Percentiles rank a stretch among this genome's conserved stretches.
Evolutionary conservation across 2,888 invertebrate species (phyloP).

Genomic region (Melieria picta): DNA sequence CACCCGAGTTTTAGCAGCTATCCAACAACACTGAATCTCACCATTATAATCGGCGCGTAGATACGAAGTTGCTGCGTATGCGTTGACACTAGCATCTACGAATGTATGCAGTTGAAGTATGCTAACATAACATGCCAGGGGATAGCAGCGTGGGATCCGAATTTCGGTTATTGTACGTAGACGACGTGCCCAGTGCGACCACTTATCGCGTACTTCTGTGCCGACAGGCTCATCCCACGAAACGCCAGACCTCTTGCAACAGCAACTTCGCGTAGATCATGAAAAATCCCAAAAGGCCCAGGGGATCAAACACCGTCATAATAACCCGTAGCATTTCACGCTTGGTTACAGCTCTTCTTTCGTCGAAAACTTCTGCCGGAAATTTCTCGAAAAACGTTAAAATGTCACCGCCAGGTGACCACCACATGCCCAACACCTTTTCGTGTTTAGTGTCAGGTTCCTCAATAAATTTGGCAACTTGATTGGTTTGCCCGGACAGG

Average conservation of each 20-base stretch:
- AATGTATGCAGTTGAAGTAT: conserved; percentile 10
- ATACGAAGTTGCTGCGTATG: conserved; percentile 5
- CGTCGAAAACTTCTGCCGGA: conserved; percentile 22
- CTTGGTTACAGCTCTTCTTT: conserved; percentile 31
- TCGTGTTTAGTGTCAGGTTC: conserved; percentile 26
- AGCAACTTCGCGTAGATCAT: conserved; percentile 33
- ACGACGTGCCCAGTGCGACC: conserved; percentile 10
- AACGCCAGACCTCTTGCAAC: conserved; percentile 27
- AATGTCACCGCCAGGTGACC: conserved; percentile 41
- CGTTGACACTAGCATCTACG: conserved; percentile 22
- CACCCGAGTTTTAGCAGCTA: conserved; percentile 22
- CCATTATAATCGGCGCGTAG: not conserved
- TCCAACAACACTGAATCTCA: conserved; percentile 3
- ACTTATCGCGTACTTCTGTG: conserved; percentile 17
- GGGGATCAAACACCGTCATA: conserved; percentile 24
- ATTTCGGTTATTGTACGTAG: conserved; percentile 9
- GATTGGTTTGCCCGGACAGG: not conserved
- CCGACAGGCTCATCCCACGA: conserved; percentile 25
- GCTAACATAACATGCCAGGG: not conserved
- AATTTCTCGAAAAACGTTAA: conserved; percentile 37
- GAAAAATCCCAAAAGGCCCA: conserved; percentile 24
- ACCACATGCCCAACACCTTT: conserved; percentile 44
- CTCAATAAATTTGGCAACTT: conserved; percentile 19
- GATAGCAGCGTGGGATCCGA: conserved; percentile 19
- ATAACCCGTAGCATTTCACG: conserved; percentile 30